Percentiles rank a stretch among this genome's conserved stretches.
Conservation (phyloP, 1,140 invertebrate genomes). For the Philopotamus ludificatus region DNA sequence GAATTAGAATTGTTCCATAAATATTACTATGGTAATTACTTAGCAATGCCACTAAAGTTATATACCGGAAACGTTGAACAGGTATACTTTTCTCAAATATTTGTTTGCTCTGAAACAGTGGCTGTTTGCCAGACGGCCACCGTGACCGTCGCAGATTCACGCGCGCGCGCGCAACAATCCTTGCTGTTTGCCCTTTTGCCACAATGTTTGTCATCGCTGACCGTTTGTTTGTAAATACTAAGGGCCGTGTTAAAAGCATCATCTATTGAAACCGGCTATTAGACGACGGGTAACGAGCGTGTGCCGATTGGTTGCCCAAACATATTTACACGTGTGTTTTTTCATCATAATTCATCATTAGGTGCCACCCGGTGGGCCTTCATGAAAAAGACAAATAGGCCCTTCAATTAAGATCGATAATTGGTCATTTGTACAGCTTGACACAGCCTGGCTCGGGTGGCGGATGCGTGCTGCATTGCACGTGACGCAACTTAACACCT, state of each 20-base stretch:
- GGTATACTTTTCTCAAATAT: too few species aligned
- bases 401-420: slow-evolving; percentile 18
- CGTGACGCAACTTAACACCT: too few species aligned
- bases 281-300: slow-evolving; percentile 22
- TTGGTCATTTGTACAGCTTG: slow-evolving; percentile 2
- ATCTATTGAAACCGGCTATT: slow-evolving; percentile 9
- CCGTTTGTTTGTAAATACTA: slow-evolving; percentile 14
- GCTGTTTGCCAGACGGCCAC: too few species aligned
- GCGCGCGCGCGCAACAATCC: too few species aligned
- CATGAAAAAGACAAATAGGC: slow-evolving; percentile 19
- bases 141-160: too few species aligned
- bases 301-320: slow-evolving; percentile 16
- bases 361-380: slow-evolving; percentile 1
- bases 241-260: slow-evolving; percentile 22
- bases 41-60: too few species aligned
- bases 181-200: neutral
- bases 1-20: too few species aligned
- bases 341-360: slow-evolving; percentile 25
- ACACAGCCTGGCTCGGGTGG: too few species aligned
- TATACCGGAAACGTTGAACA: too few species aligned
- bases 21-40: too few species aligned
- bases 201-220: neutral
- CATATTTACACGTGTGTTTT: slow-evolving; percentile 13
- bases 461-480: too few species aligned
- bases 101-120: too few species aligned